These are phyloP conservation scores for Atethmia centrago DNA, from an alignment of 2,888 invertebrate species.

Conservation along the genomic window DNA sequence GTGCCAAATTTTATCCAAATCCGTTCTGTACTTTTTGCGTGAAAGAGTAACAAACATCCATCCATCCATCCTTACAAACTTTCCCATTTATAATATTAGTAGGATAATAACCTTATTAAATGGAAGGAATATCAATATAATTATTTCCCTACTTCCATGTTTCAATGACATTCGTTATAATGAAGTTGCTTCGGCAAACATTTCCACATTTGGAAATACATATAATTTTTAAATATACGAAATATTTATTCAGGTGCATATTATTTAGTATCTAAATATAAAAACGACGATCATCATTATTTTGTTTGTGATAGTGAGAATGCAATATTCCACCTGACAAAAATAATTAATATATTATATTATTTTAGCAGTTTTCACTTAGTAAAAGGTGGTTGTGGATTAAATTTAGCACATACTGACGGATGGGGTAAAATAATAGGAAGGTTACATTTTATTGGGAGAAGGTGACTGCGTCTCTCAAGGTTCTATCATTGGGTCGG, in stretches of 20 bases:
- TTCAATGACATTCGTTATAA: neutral
- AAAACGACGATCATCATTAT: neutral
- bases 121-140: neutral
- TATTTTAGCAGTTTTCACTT: neutral
- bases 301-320: neutral
- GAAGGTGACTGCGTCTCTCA: slow-evolving; percentile 31
- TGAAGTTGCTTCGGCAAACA: neutral
- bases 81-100: too few relatives aligned
- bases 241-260: slow-evolving; percentile 20
- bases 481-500: slow-evolving; percentile 21
- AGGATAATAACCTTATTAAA: too few relatives aligned
- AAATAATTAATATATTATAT: neutral
- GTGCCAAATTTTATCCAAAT: too few relatives aligned
- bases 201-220: neutral
- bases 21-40: too few relatives aligned
- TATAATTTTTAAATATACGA: neutral
- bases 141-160: neutral
- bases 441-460: slow-evolving; percentile 41
- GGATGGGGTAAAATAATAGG: slow-evolving; percentile 26
- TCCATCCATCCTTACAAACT: too few relatives aligned
- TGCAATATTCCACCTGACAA: neutral
- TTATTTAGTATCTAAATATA: neutral
- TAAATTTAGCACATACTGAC: slow-evolving; percentile 33
- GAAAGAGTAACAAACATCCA: too few relatives aligned
- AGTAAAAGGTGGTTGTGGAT: neutral